Evolutionary conservation across 2,888 invertebrate genomes (phyloP).

Genomic region (Microchrysa polita): DNA sequence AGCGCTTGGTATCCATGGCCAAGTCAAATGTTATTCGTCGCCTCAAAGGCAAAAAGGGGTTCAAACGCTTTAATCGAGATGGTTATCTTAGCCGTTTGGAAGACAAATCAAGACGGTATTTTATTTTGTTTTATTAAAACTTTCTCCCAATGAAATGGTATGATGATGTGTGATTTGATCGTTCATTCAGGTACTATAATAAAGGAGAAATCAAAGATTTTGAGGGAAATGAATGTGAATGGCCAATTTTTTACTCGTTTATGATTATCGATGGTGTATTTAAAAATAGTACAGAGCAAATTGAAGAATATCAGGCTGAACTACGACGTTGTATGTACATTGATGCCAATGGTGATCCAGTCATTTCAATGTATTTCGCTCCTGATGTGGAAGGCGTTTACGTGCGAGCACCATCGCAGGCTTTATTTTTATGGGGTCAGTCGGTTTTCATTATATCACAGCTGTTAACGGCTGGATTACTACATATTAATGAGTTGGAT

Average conservation of each 20-base stretch:
- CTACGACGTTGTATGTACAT: conserved; percentile 82
- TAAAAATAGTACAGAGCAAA: conserved; percentile 85
- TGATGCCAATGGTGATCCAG: conserved; percentile 87
- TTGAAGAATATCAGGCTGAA: conserved; percentile 89
- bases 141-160: background rate
- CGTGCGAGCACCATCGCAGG: conserved; percentile 63
- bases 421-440: conserved; percentile 94
- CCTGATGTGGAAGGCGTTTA: conserved; percentile 64
- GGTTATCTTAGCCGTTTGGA: conserved; percentile 92
- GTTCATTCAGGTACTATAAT: conserved; percentile 75
- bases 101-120: conserved; percentile 72
- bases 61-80: conserved; percentile 93
- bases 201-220: conserved; percentile 95
- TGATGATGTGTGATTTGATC: background rate
- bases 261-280: conserved; percentile 97
- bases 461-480: conserved; percentile 85
- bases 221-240: conserved; percentile 96
- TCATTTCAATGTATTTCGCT: conserved; percentile 90
- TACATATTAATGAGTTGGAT: conserved; percentile 95
- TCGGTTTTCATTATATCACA: conserved; percentile 94
- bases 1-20: conserved; percentile 84
- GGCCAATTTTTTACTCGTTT: conserved; percentile 95
- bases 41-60: conserved; percentile 89
- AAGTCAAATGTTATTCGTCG: conserved; percentile 84
- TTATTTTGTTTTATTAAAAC: background rate